Base-by-base conservation (phyloP, 2,797 vertebrate species). In the Diplodus puntazzo region DNA sequence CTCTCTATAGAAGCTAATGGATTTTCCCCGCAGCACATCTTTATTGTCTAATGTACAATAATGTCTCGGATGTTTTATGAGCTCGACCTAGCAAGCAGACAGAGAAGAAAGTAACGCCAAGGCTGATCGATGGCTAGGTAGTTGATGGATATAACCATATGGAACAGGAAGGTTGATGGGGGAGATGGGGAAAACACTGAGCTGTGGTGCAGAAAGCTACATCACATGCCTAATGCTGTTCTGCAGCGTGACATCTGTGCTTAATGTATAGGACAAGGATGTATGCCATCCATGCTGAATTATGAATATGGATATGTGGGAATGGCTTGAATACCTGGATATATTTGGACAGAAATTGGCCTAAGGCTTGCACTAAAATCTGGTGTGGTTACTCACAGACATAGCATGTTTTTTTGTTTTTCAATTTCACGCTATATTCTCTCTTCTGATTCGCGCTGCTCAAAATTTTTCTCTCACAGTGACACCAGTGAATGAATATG, bases 11-110 rank as follows among this genome's bases (percentile, higher is more conserved):
- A 90, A 81, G 81, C 88, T 92, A 90, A 94, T 91, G 88, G 88
- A 73, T 91, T 87, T 81, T 77, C 89, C 91, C 83, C 73, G 77
- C 77, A 89, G 88, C 82, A 88, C 80, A 80, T 92, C 92, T 91
- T 89, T 86, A 89, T 92, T 92, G 90, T 93, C 91, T 93, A 92
- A 92, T 92, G 90, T 83, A 90, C 89, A 88, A 88, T 92, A 91
- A 93, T 86, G 88, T 87, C 87, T 72, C 0, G 10, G 79, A 87
- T 93, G 91, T 84, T 94, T 93, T 93, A 93, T 87, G 90, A 91
- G 87, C 84, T 86, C 68, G 67, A 84, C 80, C 86, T 86, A 88
- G 86, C 77, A 27, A 82, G 70, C 81, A 88, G 89, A 90, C 89
- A 86, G 80, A 90, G 82, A 86, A 87, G 82, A 90, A 90, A 86